These are phyloP conservation scores for Periophthalmodon schlosseri DNA, from an alignment of 2,113 vertebrate genomes.

Conservation along the genomic window DNA sequence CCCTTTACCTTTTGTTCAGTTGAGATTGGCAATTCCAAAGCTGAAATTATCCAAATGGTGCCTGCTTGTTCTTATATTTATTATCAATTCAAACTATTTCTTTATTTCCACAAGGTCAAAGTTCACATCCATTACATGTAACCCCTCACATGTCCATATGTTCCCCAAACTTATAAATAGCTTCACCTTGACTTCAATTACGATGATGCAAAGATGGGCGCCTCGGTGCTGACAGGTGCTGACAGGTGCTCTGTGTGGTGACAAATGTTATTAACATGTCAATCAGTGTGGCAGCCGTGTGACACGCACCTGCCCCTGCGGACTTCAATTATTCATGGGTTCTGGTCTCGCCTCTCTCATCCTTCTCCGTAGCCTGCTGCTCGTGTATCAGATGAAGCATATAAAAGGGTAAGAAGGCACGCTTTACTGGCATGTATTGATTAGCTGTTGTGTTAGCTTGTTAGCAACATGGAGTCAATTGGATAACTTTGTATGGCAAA, in stretches of 20 bases:
- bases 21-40: too few species aligned
- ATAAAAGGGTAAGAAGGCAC: constrained; percentile 17
- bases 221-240: not conserved
- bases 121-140: not conserved
- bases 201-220: constrained; percentile 5
- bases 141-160: not conserved
- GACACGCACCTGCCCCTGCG: constrained; percentile 28
- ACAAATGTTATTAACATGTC: constrained; percentile 50
- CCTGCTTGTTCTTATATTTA: too few species aligned
- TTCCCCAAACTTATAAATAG: not conserved
- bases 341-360: constrained; percentile 33
- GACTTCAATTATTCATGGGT: constrained; percentile 54
- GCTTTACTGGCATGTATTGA: not conserved
- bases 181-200: constrained; percentile 16
- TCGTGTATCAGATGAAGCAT: constrained; percentile 3
- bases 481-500: not conserved
- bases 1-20: too few species aligned
- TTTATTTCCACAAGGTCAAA: not conserved
- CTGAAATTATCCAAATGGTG: too few species aligned
- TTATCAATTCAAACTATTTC: not conserved
- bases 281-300: constrained; percentile 31
- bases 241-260: constrained; percentile 19
- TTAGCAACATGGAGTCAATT: not conserved
- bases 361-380: constrained; percentile 15
- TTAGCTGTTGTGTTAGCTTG: not conserved